Evolutionary conservation across 2,113 vertebrate species (phyloP).

Genomic region (Rhodinocichla rosea): DNA sequence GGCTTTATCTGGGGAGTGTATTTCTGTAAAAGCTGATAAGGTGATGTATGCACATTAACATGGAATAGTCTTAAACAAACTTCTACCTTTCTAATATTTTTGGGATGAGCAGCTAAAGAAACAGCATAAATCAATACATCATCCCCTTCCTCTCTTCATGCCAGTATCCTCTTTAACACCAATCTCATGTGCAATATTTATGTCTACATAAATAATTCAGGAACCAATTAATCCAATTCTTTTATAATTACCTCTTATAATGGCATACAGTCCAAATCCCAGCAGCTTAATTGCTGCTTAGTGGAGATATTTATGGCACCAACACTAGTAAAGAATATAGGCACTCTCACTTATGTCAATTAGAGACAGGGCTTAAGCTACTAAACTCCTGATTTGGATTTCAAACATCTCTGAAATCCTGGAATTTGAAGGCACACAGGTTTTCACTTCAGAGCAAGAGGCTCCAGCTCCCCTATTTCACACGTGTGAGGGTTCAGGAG

Average conservation of each 20-base stretch:
- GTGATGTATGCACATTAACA: neutral
- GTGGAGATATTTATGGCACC: constrained; percentile 72
- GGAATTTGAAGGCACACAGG: neutral
- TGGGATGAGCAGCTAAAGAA: constrained; percentile 2
- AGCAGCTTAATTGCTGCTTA: constrained; percentile 70
- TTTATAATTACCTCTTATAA: constrained; percentile 75
- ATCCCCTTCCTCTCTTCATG: neutral
- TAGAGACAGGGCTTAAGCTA: neutral
- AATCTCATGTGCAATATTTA: constrained; percentile 69
- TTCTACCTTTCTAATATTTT: constrained; percentile 29
- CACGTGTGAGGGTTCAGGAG: rapidly evolving
- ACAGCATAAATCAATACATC: constrained; percentile 37
- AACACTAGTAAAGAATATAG: constrained; percentile 49
- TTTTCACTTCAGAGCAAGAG: neutral
- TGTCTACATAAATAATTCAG: constrained; percentile 78
- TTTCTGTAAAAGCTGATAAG: constrained; percentile 21
- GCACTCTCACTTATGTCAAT: constrained; percentile 10
- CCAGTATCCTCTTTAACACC: constrained; percentile 54
- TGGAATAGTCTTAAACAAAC: constrained; percentile 21
- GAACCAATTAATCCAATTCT: constrained; percentile 75
- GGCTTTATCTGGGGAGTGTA: constrained; percentile 25
- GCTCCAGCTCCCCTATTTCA: neutral
- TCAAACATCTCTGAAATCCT: neutral
- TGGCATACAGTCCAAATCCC: constrained; percentile 64
- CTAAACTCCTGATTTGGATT: neutral